These are phyloP conservation scores for Diglossa cyanea DNA, from an alignment of 2,797 vertebrate genomes.

Conservation along the genomic window DNA sequence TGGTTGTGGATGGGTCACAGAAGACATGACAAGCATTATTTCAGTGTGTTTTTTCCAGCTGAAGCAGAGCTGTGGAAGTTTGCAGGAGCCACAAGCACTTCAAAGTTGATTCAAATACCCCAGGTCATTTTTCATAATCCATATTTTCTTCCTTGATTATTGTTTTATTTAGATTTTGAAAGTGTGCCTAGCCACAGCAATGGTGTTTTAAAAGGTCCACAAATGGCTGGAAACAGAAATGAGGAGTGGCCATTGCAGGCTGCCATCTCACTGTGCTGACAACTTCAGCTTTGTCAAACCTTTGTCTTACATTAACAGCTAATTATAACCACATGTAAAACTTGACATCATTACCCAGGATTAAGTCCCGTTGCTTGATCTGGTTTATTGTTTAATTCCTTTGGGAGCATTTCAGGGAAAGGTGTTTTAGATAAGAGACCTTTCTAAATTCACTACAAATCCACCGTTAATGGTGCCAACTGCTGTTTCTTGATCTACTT, in stretches of 20 bases:
- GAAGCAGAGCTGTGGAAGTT: neutral
- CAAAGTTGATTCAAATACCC: neutral
- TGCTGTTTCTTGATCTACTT: neutral
- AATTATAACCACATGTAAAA: neutral
- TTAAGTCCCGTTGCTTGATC: neutral
- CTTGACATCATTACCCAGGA: neutral
- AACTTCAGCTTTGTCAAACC: neutral
- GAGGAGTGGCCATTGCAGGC: neutral
- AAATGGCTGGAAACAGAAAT: neutral
- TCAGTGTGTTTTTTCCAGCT: neutral
- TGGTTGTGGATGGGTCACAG: accelerated
- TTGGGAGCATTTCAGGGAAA: neutral
- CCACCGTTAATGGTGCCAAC: neutral
- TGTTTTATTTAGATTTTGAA: neutral
- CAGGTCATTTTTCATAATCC: neutral
- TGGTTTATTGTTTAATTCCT: neutral
- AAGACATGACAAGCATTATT: neutral
- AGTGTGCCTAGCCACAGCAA: neutral
- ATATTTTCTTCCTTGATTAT: neutral
- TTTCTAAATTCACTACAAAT: neutral
- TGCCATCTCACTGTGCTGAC: neutral
- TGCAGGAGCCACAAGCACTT: accelerated
- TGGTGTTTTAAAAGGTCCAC: neutral
- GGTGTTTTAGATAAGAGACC: neutral
- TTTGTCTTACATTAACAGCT: neutral